Base-by-base conservation (phyloP, 2,888 invertebrate species). In the Agelastica alni region DNA sequence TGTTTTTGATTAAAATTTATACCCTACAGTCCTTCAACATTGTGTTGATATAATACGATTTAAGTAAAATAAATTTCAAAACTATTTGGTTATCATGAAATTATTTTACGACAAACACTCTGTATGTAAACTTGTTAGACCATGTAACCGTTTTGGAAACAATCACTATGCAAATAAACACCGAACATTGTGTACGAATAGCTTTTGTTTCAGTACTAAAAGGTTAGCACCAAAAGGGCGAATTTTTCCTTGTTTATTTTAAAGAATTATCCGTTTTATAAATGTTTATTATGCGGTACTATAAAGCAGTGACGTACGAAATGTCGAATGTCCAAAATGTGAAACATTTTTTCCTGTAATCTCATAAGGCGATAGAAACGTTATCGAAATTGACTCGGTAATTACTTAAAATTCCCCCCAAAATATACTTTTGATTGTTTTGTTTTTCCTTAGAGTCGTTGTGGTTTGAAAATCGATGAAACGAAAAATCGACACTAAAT, bases 241-340 rank as follows among this genome's bases (percentile, higher is more conserved):
- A 46, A 37, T 43, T 55, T 46, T 36, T 46, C n/a, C 39, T 32
- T 10, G 51, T 56, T 56, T 51, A 46, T 54, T 58, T 51, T 31
- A 44, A 37, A 44, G 22, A 48, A 51, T 53, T 59, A 56, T 56
- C 53, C 56, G 36, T 56, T n/a, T 51, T 54, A 51, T 56, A 54
- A 47, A 55, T 30, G 58, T n/a, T n/a, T 26, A 34, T 13, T 18
- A 37, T 37, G 17, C 16, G 20, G 20, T 9, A 7, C 26, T 26
- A 26, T 26, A 37, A 37, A 20, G 5, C 37, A 37, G 7, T 10
- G 37, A 9, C 37, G 18, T 37, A 18, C 17, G 3, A 9, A 14
- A 3, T n/a, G n/a, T n/a, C n/a, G n/a, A n/a, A n/a, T n/a, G n/a
- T n/a, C n/a, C n/a, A n/a, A n/a, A n/a, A n/a, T n/a, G n/a, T n/a